Evolutionary conservation across 64 coral and sea anemone genomes (phyloP).

Genomic region (Montipora efflorescens): DNA sequence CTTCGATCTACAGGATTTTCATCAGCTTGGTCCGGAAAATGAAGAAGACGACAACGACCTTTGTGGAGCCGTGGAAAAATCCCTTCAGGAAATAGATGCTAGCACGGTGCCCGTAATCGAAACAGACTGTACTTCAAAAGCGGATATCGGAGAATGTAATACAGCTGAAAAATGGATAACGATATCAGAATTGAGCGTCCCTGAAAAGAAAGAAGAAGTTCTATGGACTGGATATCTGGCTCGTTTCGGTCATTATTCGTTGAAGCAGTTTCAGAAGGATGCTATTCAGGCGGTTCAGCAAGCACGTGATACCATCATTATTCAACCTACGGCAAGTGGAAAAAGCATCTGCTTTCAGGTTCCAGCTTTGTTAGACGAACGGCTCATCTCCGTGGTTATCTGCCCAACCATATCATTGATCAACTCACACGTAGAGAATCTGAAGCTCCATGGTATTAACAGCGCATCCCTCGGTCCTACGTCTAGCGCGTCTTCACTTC

Average conservation of each 20-base stretch:
- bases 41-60: too few relatives aligned
- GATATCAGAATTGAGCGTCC: too few relatives aligned
- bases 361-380: conserved; percentile 45
- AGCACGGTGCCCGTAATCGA: background rate
- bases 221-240: conserved; percentile 9
- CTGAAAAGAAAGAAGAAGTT: background rate
- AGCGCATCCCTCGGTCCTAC: background rate
- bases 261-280: background rate
- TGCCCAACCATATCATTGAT: conserved; percentile 54
- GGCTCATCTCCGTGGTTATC: conserved; percentile 6
- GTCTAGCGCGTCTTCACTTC: background rate
- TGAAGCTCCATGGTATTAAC: background rate
- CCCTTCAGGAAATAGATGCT: conserved; percentile 5
- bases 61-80: background rate
- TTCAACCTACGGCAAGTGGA: conserved; percentile 56
- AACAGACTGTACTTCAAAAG: background rate
- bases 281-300: background rate
- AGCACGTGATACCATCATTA: background rate
- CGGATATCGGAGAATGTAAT: background rate
- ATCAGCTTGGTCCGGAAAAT: background rate
- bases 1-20: background rate
- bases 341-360: conserved; percentile 63
- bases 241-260: background rate
- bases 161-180: background rate
- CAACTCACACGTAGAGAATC: background rate